Evolutionary conservation across 2,113 vertebrate genomes (phyloP).

Genomic region (Amazona vittata): DNA sequence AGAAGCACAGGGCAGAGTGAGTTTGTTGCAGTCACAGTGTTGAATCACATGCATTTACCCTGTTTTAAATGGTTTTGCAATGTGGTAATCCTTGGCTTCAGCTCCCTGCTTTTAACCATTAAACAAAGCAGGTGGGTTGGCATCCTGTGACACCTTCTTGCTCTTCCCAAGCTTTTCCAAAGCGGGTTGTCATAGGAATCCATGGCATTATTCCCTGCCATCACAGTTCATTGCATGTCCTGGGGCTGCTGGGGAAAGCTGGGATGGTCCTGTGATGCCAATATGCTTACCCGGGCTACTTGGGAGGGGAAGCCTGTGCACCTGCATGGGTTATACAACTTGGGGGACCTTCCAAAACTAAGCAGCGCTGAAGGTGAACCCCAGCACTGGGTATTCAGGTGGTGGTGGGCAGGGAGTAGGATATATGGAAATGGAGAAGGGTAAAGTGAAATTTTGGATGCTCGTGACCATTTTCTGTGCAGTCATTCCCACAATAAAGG

Average conservation of each 20-base stretch:
- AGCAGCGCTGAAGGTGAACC: rapidly evolving
- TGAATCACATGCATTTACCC: background rate
- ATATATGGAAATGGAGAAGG: background rate
- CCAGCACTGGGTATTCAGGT: rapidly evolving
- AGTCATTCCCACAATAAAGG: background rate
- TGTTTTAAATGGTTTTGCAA: background rate
- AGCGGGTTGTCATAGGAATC: background rate
- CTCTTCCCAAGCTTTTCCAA: background rate
- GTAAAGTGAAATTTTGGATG: background rate
- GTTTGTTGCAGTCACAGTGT: background rate
- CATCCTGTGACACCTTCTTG: background rate
- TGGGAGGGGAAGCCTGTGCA: background rate
- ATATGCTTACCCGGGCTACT: background rate
- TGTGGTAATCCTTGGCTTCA: background rate
- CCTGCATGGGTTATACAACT: background rate
- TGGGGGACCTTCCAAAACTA: background rate
- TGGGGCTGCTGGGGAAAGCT: rapidly evolving
- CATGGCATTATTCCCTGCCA: background rate
- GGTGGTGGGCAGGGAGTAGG: background rate
- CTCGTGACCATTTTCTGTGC: background rate
- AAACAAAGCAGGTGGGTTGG: rapidly evolving
- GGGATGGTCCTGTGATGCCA: rapidly evolving
- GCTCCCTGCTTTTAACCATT: background rate
- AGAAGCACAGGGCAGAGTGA: background rate
- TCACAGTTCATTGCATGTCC: rapidly evolving